These are phyloP conservation scores for Ecliptopera silaceata DNA, from an alignment of 2,888 invertebrate species.

Conservation along the genomic window DNA sequence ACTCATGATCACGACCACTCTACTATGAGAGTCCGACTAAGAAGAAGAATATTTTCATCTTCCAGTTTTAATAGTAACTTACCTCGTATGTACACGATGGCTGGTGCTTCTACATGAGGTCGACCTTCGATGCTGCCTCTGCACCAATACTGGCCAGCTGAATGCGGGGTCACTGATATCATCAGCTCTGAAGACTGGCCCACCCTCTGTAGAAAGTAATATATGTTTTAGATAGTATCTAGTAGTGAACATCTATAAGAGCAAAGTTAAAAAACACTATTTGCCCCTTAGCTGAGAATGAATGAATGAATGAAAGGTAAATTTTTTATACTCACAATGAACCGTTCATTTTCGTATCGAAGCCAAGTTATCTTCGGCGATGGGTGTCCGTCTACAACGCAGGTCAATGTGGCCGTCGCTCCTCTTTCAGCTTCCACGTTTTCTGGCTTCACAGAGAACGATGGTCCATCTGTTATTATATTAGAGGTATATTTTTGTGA, in stretches of 20 bases:
- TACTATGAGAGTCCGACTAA: too few relatives aligned
- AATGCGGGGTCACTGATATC: conserved; percentile 88
- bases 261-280: too few relatives aligned
- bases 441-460: conserved; percentile 88
- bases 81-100: conserved; percentile 90
- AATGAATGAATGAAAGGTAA: too few relatives aligned
- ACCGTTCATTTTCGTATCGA: conserved; percentile 88
- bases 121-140: conserved; percentile 93
- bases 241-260: too few relatives aligned
- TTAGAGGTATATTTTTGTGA: not conserved
- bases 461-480: conserved; percentile 87
- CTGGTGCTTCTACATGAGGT: conserved; percentile 91
- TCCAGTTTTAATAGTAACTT: too few relatives aligned
- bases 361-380: conserved; percentile 94
- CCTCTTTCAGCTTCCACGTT: conserved; percentile 92
- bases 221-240: too few relatives aligned
- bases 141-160: conserved; percentile 95
- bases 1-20: too few relatives aligned
- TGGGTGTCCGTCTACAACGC: conserved; percentile 95
- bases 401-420: conserved; percentile 88
- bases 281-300: too few relatives aligned
- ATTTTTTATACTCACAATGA: conserved; percentile 64
- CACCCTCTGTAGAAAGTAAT: conserved; percentile 79
- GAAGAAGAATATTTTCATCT: too few relatives aligned
- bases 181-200: conserved; percentile 90